Evolutionary conservation across 64 coral and sea anemone species (phyloP).

Genomic region (Acropora yongei): DNA sequence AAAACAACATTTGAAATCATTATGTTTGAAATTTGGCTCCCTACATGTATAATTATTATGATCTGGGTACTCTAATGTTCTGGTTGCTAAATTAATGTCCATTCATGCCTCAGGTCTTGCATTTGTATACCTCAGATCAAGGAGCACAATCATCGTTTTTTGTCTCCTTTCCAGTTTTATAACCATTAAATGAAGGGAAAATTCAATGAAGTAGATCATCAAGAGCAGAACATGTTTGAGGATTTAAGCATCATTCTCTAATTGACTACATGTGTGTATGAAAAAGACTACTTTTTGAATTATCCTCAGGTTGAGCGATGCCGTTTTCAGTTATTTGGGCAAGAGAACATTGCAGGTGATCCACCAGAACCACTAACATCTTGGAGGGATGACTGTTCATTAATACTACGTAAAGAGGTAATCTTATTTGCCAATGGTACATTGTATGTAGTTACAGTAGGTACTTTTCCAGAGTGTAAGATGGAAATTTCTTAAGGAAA

Average conservation of each 20-base stretch:
- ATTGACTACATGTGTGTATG: not conserved
- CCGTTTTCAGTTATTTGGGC: not conserved
- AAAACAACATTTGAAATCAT: too few relatives aligned
- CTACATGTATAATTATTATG: too few relatives aligned
- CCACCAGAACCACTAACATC: not conserved
- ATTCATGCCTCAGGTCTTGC: too few relatives aligned
- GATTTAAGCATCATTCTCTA: not conserved
- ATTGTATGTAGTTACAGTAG: not conserved
- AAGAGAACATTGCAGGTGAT: not conserved
- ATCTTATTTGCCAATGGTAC: not conserved
- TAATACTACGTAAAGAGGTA: not conserved
- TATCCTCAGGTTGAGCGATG: slow-evolving; percentile 1
- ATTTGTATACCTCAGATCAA: too few relatives aligned
- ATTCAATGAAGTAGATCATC: too few relatives aligned
- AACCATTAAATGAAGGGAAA: too few relatives aligned
- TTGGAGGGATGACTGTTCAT: not conserved
- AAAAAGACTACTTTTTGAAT: not conserved
- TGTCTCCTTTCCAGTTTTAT: too few relatives aligned
- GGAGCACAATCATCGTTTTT: too few relatives aligned
- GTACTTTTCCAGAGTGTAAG: not conserved
- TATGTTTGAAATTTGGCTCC: too few relatives aligned
- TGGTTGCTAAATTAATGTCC: too few relatives aligned
- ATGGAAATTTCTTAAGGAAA: not conserved
- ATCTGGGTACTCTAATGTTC: too few relatives aligned
- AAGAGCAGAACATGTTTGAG: not conserved